Evolutionary conservation across 2,113 vertebrate species (phyloP).

Genomic region (Alaudala cheleensis): DNA sequence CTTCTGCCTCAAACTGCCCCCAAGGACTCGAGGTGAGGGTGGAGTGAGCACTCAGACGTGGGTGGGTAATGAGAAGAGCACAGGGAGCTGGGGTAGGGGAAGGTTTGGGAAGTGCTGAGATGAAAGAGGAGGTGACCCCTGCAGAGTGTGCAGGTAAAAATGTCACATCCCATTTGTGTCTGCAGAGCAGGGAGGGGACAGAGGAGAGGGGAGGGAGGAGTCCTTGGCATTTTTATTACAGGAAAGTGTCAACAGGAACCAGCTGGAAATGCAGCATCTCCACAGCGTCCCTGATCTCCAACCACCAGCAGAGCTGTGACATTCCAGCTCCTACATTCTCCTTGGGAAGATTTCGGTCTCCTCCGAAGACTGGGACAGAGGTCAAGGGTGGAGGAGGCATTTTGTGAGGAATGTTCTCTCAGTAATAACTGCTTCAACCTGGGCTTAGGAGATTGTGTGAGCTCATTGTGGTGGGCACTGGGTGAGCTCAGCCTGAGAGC

Average conservation of each 20-base stretch:
- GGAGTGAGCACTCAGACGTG: rapidly evolving
- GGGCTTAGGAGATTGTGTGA: background rate
- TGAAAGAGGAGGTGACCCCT: background rate
- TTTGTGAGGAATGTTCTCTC: background rate
- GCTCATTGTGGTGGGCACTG: background rate
- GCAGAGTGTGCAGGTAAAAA: background rate
- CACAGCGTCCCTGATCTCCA: background rate
- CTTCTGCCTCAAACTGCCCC: no score
- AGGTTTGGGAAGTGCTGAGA: background rate
- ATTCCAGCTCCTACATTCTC: background rate
- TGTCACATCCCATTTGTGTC: background rate
- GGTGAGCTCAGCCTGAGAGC: background rate
- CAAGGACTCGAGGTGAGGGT: background rate
- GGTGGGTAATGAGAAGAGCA: background rate
- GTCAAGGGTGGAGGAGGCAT: background rate
- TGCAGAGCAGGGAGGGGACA: background rate
- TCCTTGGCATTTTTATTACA: background rate
- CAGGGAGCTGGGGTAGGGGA: background rate
- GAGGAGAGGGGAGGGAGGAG: background rate
- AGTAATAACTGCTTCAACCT: background rate
- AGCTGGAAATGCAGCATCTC: background rate
- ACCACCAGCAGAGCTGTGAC: background rate
- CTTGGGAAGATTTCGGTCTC: background rate
- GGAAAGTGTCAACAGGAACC: background rate
- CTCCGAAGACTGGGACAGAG: background rate